Percentiles rank a stretch among this genome's conserved stretches.
These are phyloP conservation scores for Brevimyrus niger DNA, from an alignment of 2,113 vertebrate species.

Conservation along the genomic window DNA sequence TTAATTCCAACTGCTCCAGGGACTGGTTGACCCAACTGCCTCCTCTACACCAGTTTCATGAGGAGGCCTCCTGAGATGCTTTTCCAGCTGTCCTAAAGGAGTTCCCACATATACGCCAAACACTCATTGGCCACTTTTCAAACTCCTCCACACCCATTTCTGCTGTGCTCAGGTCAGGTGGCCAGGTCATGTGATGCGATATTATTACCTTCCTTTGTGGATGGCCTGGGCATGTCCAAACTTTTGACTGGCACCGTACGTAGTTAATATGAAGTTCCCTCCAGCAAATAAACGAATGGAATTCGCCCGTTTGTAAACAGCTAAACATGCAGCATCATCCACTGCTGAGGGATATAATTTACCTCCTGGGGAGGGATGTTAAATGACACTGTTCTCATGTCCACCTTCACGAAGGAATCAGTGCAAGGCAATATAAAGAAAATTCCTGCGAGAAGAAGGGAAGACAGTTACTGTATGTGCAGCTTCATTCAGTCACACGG, in stretches of 20 bases:
- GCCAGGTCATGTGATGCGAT: background rate
- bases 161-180: background rate
- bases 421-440: constrained; percentile 92
- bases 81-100: background rate
- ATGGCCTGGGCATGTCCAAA: background rate
- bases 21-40: background rate
- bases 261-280: background rate
- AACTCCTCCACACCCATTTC: background rate
- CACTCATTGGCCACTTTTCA: background rate
- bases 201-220: background rate
- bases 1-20: background rate
- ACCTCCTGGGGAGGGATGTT: constrained; percentile 98
- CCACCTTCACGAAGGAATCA: constrained; percentile 86
- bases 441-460: constrained; percentile 61
- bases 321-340: background rate
- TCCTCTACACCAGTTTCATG: background rate
- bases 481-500: background rate
- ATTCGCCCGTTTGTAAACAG: background rate
- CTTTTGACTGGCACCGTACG: background rate
- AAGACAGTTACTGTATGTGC: background rate
- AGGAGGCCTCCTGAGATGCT: background rate
- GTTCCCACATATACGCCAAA: background rate
- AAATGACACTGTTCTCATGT: constrained; percentile 92
- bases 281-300: background rate
- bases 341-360: background rate